These are phyloP conservation scores for Catocala fraxini DNA, from an alignment of 2,888 invertebrate genomes.

Conservation along the genomic window DNA sequence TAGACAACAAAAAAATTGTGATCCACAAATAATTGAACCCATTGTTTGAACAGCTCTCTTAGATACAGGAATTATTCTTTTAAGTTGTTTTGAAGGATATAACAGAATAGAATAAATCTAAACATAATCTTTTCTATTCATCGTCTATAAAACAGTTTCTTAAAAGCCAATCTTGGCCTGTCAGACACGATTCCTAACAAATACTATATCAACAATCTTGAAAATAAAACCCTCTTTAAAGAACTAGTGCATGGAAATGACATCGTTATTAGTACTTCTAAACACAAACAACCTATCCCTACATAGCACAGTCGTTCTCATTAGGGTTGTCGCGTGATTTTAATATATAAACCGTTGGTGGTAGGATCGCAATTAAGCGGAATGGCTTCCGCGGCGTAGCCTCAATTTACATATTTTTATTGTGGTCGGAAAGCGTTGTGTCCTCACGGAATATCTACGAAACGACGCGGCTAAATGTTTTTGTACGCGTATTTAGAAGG, in stretches of 20 bases:
- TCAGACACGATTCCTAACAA: too few relatives aligned
- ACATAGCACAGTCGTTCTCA: constrained; percentile 42
- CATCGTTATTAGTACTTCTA: constrained; percentile 15
- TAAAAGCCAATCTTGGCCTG: too few relatives aligned
- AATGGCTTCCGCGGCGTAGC: constrained; percentile 55
- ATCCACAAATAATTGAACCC: too few relatives aligned
- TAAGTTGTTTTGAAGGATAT: too few relatives aligned
- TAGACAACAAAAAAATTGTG: too few relatives aligned
- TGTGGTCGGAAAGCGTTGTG: constrained; percentile 50
- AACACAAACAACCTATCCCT: constrained; percentile 12
- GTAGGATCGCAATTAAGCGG: constrained; percentile 62
- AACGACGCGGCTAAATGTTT: constrained; percentile 46
- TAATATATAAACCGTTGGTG: constrained; percentile 56
- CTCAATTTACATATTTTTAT: constrained; percentile 59
- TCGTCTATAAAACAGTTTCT: too few relatives aligned
- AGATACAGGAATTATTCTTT: too few relatives aligned
- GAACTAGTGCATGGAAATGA: background rate
- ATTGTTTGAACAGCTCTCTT: too few relatives aligned
- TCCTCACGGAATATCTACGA: constrained; percentile 50
- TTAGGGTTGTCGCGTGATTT: constrained; percentile 64
- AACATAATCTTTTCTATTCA: too few relatives aligned
- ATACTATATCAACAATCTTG: too few relatives aligned
- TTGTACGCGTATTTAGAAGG: constrained; percentile 39
- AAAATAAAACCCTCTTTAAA: too few relatives aligned
- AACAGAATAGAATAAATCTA: too few relatives aligned